A percentile compares a stretch with the other conserved stretches of the same genome.
These are phyloP conservation scores for Caenorhabditis remanei DNA, from an alignment of 1,140 invertebrate genomes.

Conservation along the genomic window DNA sequence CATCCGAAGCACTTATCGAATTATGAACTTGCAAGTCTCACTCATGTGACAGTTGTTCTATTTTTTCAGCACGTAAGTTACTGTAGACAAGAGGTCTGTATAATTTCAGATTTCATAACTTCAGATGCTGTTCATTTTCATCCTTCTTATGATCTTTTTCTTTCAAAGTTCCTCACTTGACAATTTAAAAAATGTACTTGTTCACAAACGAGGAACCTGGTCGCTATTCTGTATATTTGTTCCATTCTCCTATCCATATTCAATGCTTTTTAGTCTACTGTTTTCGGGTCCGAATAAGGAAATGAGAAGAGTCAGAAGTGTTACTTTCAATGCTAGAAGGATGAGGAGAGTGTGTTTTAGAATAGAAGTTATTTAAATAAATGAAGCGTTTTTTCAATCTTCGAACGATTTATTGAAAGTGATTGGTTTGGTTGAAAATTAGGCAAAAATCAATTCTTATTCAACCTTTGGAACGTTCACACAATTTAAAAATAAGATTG, in stretches of 20 bases:
- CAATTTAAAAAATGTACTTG: neutral
- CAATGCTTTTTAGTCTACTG: neutral
- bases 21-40: neutral
- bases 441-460: no score
- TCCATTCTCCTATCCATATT: constrained; percentile 42
- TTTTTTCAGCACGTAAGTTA: neutral
- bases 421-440: no score
- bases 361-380: neutral
- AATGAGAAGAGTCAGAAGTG: neutral
- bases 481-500: no score
- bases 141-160: neutral
- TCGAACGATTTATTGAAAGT: no score
- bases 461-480: no score
- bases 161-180: neutral
- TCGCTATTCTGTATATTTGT: neutral
- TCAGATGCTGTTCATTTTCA: neutral
- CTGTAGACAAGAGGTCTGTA: neutral
- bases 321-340: constrained; percentile 20
- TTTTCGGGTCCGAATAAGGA: neutral
- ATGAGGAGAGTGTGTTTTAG: neutral
- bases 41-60: neutral
- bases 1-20: constrained; percentile 7
- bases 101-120: neutral
- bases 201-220: neutral
- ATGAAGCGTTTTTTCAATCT: no score